Base-by-base conservation (phyloP, 2,797 vertebrate genomes). In the Smutsia temminckii region DNA sequence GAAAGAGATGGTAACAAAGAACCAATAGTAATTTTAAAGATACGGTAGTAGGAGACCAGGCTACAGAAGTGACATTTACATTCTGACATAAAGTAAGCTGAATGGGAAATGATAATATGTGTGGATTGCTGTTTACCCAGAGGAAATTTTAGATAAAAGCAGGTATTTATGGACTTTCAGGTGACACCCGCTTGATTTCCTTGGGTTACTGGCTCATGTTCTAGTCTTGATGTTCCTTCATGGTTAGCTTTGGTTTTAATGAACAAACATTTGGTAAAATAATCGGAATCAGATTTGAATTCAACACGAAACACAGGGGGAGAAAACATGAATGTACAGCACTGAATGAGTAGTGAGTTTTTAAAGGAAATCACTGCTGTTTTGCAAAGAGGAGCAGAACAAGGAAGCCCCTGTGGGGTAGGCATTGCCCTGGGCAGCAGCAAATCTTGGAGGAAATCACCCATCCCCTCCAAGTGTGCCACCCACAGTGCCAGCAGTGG, bases 231-330 rank as follows among this genome's bases (percentile, higher is more conserved):
- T 49, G 64, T 37, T 78, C 59, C 27, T 71, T 89, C 29, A 46
- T 55, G 32, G n/a, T 92, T 86, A 72, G 20, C 51, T 81, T 74
- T 93, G 53, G 29, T 91, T 95, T 95, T 80, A 89, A 51, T 74
- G 25, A 86, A n/a, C 23, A 87, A 95, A 85, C 18, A 78, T 46
- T 89, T 85, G 29, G 37, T 71, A 51, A 83, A 84, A 95, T 87
- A 78, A 78, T 51, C n/a, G 53, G 37, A 72, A 51, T 90, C 61
- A 40, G 29, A 87, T 72, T 96, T 78, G n/a, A 90, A 87, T 32
- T 72, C 89, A 96, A 93, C 42, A 63, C 69, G 74, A 66, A 90
- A 74, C 79, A 49, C 21, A 40, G n/a, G 32, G 21, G 53, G 21
- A 87, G 12, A 77, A 51, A n/a, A 49, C 6, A 53, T 11, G 69